These are phyloP conservation scores for Microdon myrmicae DNA, from an alignment of 2,888 invertebrate species.

Conservation along the genomic window DNA sequence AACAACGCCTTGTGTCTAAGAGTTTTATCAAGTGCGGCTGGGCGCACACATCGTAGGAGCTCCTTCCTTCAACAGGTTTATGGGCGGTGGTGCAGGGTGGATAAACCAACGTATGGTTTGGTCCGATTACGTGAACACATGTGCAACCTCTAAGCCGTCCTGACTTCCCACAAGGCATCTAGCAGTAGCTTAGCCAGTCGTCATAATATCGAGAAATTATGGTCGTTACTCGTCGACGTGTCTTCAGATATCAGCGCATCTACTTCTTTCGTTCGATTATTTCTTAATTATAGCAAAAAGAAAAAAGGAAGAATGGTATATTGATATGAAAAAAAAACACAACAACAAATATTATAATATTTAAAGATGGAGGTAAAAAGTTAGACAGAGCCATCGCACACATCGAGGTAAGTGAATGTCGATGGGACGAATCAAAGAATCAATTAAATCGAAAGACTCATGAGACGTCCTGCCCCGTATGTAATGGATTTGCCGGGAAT, in stretches of 20 bases:
- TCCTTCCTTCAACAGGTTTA: no score
- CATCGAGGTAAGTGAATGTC: background rate
- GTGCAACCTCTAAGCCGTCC: no score
- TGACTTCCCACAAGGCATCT: background rate
- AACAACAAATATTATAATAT: no score
- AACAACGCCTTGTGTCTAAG: no score
- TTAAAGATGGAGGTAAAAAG: constrained; percentile 24
- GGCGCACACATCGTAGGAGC: no score
- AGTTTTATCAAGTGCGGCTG: no score
- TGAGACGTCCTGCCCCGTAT: constrained; percentile 5
- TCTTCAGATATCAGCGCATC: constrained; percentile 26
- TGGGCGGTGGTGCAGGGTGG: no score
- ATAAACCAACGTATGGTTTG: no score
- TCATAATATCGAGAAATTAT: constrained; percentile 1
- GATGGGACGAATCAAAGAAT: no score
- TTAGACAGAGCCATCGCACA: no score
- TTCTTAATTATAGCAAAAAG: constrained; percentile 45
- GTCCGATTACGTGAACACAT: no score
- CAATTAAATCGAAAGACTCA: constrained; percentile 34
- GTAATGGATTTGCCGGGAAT: constrained; percentile 11
- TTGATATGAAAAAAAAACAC: constrained; percentile 5
- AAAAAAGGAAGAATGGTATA: constrained; percentile 27
- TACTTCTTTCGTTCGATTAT: constrained; percentile 32
- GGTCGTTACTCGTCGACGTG: constrained; percentile 21
- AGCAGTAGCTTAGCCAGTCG: background rate